Conservation (phyloP, 1,140 invertebrate genomes). For the Ceratoteleas bidentatus region DNA sequence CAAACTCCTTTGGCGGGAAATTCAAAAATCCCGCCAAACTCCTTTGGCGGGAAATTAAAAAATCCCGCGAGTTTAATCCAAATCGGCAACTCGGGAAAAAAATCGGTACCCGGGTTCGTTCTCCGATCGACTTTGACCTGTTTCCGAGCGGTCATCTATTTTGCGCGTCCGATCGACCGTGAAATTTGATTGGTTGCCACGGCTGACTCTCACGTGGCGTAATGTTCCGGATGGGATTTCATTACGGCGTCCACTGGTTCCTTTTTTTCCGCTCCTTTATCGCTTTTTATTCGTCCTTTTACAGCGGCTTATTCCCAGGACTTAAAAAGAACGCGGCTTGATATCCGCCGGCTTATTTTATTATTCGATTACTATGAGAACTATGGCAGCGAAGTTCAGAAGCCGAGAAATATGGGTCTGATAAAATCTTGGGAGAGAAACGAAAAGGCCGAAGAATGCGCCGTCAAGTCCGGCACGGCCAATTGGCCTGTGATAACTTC, state of each 20-base stretch:
- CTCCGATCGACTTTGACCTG: constrained; percentile 58
- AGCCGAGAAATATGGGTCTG: constrained; percentile 52
- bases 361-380: constrained; percentile 53
- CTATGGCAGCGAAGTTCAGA: constrained; percentile 45
- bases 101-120: background rate
- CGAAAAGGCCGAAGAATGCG: constrained; percentile 41
- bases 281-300: constrained; percentile 38
- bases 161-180: constrained; percentile 70
- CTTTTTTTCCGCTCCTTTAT: constrained; percentile 38
- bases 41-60: no score
- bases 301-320: constrained; percentile 48
- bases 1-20: no score
- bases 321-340: constrained; percentile 40
- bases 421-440: constrained; percentile 35
- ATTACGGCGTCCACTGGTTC: constrained; percentile 61
- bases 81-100: no score
- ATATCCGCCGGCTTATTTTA: constrained; percentile 43
- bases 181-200: constrained; percentile 73
- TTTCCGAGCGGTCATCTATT: constrained; percentile 53
- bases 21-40: no score
- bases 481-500: constrained; percentile 53
- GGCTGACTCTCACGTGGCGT: constrained; percentile 75
- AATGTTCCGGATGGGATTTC: constrained; percentile 76
- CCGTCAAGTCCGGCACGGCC: constrained; percentile 3
- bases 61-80: no score